These are phyloP conservation scores for Hybognathus amarus DNA, from an alignment of 2,797 vertebrate species.

Conservation along the genomic window DNA sequence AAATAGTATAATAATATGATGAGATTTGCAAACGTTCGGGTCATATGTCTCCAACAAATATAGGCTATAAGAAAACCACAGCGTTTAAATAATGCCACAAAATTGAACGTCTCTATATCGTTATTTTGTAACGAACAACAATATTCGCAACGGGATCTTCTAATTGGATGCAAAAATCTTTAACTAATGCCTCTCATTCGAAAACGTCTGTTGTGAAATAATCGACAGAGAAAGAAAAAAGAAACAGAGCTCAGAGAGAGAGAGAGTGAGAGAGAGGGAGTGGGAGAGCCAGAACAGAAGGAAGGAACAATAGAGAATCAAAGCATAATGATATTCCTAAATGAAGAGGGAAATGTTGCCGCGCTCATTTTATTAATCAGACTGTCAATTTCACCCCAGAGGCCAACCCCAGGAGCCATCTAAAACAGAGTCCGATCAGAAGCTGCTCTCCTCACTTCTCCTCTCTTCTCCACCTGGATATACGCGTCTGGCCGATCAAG, in stretches of 20 bases:
- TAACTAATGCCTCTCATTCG: conserved; percentile 40
- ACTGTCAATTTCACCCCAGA: conserved; percentile 99
- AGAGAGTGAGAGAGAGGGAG: conserved; percentile 48
- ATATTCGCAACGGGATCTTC: conserved; percentile 21
- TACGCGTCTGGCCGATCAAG: conserved; percentile 98
- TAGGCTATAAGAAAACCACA: not conserved
- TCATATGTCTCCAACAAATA: not conserved
- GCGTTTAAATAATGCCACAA: not conserved
- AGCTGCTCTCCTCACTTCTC: conserved; percentile 89
- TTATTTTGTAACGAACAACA: not conserved
- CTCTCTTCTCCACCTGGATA: conserved; percentile 96
- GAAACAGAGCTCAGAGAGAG: conserved; percentile 50
- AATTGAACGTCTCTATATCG: not conserved
- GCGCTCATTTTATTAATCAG: conserved; percentile 99
- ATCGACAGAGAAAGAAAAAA: conserved; percentile 65
- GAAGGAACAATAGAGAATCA: conserved; percentile 98
- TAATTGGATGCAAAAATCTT: conserved; percentile 11
- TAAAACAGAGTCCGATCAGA: conserved; percentile 88
- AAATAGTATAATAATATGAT: not conserved
- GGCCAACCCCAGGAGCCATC: conserved; percentile 97
- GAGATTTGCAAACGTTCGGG: not conserved
- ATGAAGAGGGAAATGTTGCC: conserved; percentile 99
- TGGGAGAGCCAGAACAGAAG: conserved; percentile 63
- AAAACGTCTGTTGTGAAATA: conserved; percentile 59
- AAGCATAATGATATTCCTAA: conserved; percentile 99